Evolutionary conservation across 1,140 invertebrate species (phyloP), one percentile per base, ranked within the genome.

Genomic region (Brachionus koreanus): DNA sequence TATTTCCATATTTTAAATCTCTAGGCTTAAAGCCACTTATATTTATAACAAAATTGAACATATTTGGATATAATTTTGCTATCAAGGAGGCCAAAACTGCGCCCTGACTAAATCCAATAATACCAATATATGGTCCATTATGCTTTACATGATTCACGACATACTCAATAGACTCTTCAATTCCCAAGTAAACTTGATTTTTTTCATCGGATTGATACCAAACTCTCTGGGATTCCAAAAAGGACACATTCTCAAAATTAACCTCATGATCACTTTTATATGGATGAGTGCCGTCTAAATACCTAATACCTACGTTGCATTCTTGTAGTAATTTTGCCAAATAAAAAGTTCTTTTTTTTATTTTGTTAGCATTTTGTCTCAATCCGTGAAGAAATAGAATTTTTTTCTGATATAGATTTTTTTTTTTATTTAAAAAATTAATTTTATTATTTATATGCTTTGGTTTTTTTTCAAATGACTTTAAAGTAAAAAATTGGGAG

Each of bases 51-150:
- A 61, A 79, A 25, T 43, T 37, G 37, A 79, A 79, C 1, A 79
- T 10, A 3, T 79, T 65, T 7, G 79, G 79, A 25, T 82, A n/a
- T 33, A 65, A 52, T 16, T 65, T 46, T n/a, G 29, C 19, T 7
- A 43, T 12, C 7, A 82, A 25, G 6, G 43, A 65, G 29, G 57
- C 61, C 9, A 82, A 43, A 13, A 43, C 12, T 42, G 79, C 79
- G n/a, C 79, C 79, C 29, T 82, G 79, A 3, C 57, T 29, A 37
- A 82, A 82, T 19, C 79, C 79, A 23, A 82, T 16, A 23, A 82
- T 19, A 67, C 79, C 79, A 67, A 67, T 39, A 29, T 25, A 82
- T 5, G 79, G 79, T 10, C 79, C 79, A 42, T 82, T 25, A 7
- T 19, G 29, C 16, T 57, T 82, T 16, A 42, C 33, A 65, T 65